Conservation (phyloP, 2,113 vertebrate genomes). For the Poecilia latipinna region DNA sequence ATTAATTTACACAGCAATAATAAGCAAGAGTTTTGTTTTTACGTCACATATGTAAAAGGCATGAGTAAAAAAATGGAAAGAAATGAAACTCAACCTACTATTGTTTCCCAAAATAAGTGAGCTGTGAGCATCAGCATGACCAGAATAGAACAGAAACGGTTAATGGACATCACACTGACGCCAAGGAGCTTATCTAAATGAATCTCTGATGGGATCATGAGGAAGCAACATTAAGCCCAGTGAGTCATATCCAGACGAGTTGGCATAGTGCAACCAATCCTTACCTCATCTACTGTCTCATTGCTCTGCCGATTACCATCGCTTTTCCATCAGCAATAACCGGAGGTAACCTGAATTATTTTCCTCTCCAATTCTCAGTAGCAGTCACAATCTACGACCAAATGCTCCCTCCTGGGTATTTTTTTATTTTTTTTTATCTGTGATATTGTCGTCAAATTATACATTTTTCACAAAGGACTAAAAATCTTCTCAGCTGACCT, state of each 20-base stretch:
- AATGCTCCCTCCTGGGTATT: constrained; percentile 33
- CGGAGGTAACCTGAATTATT: constrained; percentile 36
- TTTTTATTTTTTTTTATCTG: constrained; percentile 17
- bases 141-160: constrained; percentile 28
- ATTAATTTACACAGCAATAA: too few relatives aligned
- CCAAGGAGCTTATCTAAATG: constrained; percentile 36
- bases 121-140: constrained; percentile 13
- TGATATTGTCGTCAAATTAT: constrained; percentile 41
- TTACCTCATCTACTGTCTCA: constrained; percentile 52
- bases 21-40: not conserved
- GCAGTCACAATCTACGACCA: constrained; percentile 32
- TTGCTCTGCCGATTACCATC: constrained; percentile 58
- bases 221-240: constrained; percentile 47
- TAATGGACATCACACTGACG: constrained; percentile 39
- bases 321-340: constrained; percentile 53
- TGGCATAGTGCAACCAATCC: constrained; percentile 60
- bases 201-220: constrained; percentile 52
- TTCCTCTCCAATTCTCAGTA: constrained; percentile 28
- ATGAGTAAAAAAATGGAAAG: constrained; percentile 8
- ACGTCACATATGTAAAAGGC: not conserved
- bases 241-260: constrained; percentile 62
- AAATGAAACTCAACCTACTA: not conserved
- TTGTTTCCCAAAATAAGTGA: constrained; percentile 5
- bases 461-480: constrained; percentile 18
- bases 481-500: constrained; percentile 18